phyloP scores from a whole-genome alignment of 2,113 vertebrate genomes.

The Bambusicola thoracicus region DNA sequence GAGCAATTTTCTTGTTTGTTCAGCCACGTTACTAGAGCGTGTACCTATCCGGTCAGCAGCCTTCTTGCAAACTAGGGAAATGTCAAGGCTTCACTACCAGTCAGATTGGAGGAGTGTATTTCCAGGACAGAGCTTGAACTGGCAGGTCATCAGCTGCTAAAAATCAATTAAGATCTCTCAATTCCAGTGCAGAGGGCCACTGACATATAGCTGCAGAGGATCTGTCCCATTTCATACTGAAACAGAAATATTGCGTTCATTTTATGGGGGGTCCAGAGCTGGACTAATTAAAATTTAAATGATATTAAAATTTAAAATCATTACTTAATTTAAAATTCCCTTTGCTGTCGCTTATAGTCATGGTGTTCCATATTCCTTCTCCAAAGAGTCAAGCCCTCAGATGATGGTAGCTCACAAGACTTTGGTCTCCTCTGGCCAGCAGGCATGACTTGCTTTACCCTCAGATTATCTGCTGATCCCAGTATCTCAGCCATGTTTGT shows the following conservation, averaged over 20 bases:
- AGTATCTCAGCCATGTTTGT: background rate
- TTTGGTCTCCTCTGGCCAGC: background rate
- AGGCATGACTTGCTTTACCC: background rate
- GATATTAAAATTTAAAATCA: slow-evolving; percentile 35
- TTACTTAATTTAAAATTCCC: slow-evolving; percentile 24
- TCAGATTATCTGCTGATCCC: background rate
- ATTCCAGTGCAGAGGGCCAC: background rate
- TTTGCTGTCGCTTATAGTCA: background rate
- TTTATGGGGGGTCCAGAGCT: background rate
- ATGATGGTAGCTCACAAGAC: too few species aligned
- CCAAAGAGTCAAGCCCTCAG: too few species aligned
- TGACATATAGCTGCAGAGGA: slow-evolving; percentile 6
- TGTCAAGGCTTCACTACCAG: slow-evolving; percentile 22
- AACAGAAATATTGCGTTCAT: slow-evolving; percentile 38
- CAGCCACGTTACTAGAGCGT: background rate
- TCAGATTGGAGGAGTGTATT: slow-evolving; percentile 10
- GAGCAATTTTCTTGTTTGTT: background rate
- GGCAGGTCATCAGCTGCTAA: slow-evolving; percentile 13
- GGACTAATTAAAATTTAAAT: slow-evolving; percentile 41
- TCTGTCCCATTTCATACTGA: background rate
- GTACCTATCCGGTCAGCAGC: slow-evolving; percentile 28
- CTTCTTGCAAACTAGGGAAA: slow-evolving; percentile 43
- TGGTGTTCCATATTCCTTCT: background rate
- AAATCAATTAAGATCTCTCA: slow-evolving; percentile 39
- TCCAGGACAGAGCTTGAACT: slow-evolving; percentile 29